Evolutionary conservation across 2,797 vertebrate genomes (phyloP).

Genomic region (Cossypha caffra): DNA sequence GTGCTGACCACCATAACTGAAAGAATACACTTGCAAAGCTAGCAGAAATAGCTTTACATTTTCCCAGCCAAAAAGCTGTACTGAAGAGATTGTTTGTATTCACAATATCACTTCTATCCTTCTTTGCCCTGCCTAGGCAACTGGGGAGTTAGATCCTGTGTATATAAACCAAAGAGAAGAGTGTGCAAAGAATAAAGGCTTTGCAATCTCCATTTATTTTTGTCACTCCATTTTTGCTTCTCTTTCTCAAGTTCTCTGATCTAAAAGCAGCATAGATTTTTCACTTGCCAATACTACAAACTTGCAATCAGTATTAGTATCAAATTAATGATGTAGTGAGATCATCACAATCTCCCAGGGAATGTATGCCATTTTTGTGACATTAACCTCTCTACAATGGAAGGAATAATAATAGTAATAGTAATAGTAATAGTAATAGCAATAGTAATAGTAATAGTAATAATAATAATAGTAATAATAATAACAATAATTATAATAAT

Average conservation of each 20-base stretch:
- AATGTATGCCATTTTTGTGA: background rate
- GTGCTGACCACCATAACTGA: background rate
- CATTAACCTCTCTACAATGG: background rate
- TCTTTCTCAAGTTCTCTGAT: background rate
- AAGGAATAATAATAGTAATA: background rate
- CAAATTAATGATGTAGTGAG: background rate
- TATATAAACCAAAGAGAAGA: background rate
- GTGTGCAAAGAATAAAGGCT: background rate
- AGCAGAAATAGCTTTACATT: background rate
- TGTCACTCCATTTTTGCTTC: background rate
- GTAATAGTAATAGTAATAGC: too few relatives aligned
- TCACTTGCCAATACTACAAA: background rate
- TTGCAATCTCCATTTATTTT: background rate
- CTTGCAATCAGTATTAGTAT: background rate
- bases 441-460: too few relatives aligned
- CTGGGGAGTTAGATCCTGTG: background rate
- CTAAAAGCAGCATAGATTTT: background rate
- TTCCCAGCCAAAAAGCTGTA: background rate
- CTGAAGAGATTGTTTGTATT: constrained; percentile 10
- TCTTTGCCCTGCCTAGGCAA: background rate
- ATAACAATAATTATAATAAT: too few relatives aligned
- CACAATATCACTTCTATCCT: background rate
- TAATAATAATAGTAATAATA: too few relatives aligned
- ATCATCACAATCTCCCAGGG: background rate
- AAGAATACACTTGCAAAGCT: background rate